Percentiles rank a stretch among this genome's conserved stretches.
phyloP scores from a whole-genome alignment of 1,140 invertebrate species.

The Drosophila melanogaster region DNA sequence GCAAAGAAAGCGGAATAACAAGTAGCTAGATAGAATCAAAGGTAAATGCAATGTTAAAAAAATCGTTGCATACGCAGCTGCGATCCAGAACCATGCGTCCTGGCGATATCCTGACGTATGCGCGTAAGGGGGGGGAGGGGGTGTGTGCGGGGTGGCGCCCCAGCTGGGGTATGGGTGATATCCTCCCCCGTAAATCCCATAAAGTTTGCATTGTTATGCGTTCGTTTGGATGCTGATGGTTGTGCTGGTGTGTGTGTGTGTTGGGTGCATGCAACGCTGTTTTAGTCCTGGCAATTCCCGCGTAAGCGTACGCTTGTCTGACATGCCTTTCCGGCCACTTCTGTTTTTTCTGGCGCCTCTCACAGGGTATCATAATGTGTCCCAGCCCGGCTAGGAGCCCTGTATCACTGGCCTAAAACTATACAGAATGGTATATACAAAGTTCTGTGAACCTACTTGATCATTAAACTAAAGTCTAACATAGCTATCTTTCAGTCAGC shows the following conservation, averaged over 20 bases:
- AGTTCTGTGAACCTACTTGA: too few species aligned
- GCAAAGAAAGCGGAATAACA: conserved; percentile 36
- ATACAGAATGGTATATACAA: too few species aligned
- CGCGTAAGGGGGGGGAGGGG: background rate
- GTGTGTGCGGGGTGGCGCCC: background rate
- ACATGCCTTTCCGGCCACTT: conserved; percentile 26
- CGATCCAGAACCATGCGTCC: conserved; percentile 21
- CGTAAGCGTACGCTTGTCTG: conserved; percentile 48
- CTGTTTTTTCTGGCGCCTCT: conserved; percentile 1
- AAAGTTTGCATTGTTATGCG: conserved; percentile 83
- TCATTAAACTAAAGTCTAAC: too few species aligned
- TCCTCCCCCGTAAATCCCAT: conserved; percentile 40
- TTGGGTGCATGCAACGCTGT: conserved; percentile 25
- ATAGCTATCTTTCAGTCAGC: too few species aligned
- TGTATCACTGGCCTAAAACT: background rate
- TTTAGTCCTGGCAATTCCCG: conserved; percentile 61
- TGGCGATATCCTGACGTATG: conserved; percentile 32
- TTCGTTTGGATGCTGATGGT: conserved; percentile 55
- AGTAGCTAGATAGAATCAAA: conserved; percentile 68
- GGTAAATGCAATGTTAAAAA: conserved; percentile 72
- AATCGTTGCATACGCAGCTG: conserved; percentile 72
- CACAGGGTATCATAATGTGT: background rate
- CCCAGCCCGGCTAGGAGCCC: background rate
- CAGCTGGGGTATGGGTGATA: background rate
- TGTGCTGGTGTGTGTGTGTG: background rate